These are phyloP conservation scores for Oreochromis aureus DNA, from an alignment of 2,113 vertebrate genomes.

Conservation along the genomic window DNA sequence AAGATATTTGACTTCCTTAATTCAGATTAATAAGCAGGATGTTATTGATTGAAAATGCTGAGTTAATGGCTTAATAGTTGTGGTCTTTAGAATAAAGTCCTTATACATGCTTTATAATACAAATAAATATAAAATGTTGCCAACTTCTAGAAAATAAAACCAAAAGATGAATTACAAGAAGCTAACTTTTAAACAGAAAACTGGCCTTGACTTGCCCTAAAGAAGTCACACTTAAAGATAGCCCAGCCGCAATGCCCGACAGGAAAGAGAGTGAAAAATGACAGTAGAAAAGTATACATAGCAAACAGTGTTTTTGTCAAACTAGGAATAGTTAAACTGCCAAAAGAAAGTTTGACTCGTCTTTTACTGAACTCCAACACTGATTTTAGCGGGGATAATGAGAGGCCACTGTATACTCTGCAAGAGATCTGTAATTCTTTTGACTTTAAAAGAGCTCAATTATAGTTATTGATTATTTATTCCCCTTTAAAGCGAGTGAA, in stretches of 20 bases:
- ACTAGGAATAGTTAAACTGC: neutral
- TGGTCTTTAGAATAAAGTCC: neutral
- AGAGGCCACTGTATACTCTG: neutral
- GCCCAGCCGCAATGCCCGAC: neutral
- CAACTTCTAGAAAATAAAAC: neutral
- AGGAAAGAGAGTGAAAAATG: neutral
- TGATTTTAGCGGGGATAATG: neutral
- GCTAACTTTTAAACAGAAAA: neutral
- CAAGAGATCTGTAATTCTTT: neutral
- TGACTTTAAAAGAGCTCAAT: neutral
- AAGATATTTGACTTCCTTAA: neutral
- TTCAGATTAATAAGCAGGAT: neutral
- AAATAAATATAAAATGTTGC: neutral
- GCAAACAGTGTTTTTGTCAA: neutral
- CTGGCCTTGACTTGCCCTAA: neutral
- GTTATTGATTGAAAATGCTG: neutral
- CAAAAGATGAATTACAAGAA: neutral
- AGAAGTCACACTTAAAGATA: neutral
- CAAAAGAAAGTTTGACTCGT: neutral
- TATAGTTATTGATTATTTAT: conserved; percentile 32
- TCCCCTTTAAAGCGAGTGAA: conserved; percentile 18
- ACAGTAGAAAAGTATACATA: neutral
- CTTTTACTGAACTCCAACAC: neutral
- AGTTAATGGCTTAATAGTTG: neutral
- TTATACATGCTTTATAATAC: neutral